phyloP scores from a whole-genome alignment of 1,140 invertebrate species.

The Zophobas atratus region DNA sequence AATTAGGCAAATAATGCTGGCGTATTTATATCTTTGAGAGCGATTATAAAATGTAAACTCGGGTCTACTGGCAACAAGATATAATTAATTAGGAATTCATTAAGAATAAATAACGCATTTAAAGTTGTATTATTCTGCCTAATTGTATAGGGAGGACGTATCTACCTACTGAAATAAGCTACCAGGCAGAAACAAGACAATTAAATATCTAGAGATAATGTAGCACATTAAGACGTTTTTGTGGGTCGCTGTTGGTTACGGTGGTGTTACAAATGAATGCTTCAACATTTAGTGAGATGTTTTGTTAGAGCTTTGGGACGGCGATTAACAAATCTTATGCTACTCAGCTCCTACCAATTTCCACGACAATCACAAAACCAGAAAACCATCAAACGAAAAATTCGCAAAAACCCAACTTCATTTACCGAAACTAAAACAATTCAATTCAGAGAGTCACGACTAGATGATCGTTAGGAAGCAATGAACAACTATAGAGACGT shows the following conservation, averaged over 20 bases:
- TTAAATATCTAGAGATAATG: constrained; percentile 43
- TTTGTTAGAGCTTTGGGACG: constrained; percentile 39
- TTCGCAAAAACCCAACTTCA: constrained; percentile 8
- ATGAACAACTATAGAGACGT: constrained; percentile 35
- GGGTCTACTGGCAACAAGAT: constrained; percentile 21
- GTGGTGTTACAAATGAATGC: constrained; percentile 42
- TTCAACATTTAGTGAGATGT: constrained; percentile 43
- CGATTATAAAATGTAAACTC: constrained; percentile 35
- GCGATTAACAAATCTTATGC: constrained; percentile 42
- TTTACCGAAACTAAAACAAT: constrained; percentile 26
- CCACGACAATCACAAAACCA: constrained; percentile 42
- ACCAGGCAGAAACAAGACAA: constrained; percentile 42
- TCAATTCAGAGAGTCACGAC: constrained; percentile 15
- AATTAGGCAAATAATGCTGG: constrained; percentile 18
- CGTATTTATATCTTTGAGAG: constrained; percentile 26
- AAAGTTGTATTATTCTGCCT: constrained; percentile 42
- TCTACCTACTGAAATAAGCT: constrained; percentile 43
- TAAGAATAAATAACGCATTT: constrained; percentile 42
- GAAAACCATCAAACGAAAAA: constrained; percentile 32
- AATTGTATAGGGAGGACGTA: constrained; percentile 41
- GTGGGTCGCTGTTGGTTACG: constrained; percentile 40
- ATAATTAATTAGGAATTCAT: constrained; percentile 41
- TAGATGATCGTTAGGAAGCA: constrained; percentile 20
- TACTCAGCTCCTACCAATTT: constrained; percentile 41
- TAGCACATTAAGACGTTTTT: constrained; percentile 43